phyloP scores from a whole-genome alignment of 2,888 invertebrate genomes.

The Acrobasis repandana region DNA sequence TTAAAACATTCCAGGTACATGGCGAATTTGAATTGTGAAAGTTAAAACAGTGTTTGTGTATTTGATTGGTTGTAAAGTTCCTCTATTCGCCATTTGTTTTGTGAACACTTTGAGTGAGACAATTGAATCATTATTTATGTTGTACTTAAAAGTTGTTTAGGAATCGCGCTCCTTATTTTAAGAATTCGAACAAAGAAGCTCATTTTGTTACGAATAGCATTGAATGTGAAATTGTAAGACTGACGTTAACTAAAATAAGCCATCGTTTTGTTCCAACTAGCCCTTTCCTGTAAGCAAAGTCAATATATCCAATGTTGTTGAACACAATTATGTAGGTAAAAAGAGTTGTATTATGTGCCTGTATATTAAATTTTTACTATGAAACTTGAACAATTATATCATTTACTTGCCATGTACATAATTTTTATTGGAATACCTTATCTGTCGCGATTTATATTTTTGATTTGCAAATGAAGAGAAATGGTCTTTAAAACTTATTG shows the following conservation, averaged over 20 bases:
- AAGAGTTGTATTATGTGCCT: constrained; percentile 8
- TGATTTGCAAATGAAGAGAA: no score
- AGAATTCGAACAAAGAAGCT: constrained; percentile 42
- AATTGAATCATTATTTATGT: constrained; percentile 16
- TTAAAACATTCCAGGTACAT: constrained; percentile 17
- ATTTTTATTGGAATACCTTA: constrained; percentile 38
- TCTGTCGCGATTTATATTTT: no score
- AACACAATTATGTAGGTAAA: constrained; percentile 11
- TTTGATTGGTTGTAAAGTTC: background rate
- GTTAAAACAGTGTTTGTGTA: background rate
- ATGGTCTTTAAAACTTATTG: no score
- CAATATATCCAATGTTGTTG: background rate
- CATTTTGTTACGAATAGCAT: constrained; percentile 35
- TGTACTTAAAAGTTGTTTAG: constrained; percentile 51
- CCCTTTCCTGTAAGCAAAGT: constrained; percentile 20
- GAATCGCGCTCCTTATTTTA: constrained; percentile 38
- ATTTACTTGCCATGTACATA: constrained; percentile 51
- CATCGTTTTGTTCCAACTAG: constrained; percentile 32
- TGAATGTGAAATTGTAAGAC: constrained; percentile 49
- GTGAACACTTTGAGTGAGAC: constrained; percentile 11
- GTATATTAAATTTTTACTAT: constrained; percentile 26
- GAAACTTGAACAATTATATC: constrained; percentile 46
- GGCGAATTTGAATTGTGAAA: background rate
- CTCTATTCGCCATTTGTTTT: background rate
- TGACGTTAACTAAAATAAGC: constrained; percentile 42